These are phyloP conservation scores for Torymus auratus DNA, from an alignment of 2,888 invertebrate genomes.

Conservation along the genomic window DNA sequence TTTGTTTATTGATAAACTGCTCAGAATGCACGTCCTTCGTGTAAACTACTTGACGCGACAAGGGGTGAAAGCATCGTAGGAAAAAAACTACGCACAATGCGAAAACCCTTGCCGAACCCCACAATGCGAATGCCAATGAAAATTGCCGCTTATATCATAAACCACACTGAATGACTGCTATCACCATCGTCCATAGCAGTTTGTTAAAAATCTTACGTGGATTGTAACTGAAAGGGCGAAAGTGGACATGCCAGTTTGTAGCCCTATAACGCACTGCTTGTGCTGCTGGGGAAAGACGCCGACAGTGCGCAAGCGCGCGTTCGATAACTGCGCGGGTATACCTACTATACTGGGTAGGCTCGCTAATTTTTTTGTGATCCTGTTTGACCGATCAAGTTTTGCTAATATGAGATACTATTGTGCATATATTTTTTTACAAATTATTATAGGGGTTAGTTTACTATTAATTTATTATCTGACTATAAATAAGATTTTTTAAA, in stretches of 20 bases:
- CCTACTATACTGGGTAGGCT: too few species aligned
- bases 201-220: neutral
- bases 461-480: too few species aligned
- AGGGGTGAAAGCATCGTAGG: conserved; percentile 15
- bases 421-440: too few species aligned
- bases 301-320: conserved; percentile 19
- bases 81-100: too few species aligned
- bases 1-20: neutral
- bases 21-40: neutral
- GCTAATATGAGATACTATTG: too few species aligned
- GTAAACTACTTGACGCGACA: neutral
- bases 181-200: neutral
- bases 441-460: too few species aligned
- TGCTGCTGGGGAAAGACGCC: neutral
- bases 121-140: conserved; percentile 9
- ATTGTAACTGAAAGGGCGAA: neutral
- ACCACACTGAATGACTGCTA: too few species aligned
- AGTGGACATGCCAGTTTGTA: conserved; percentile 8
- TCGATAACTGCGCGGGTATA: neutral
- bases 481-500: too few species aligned
- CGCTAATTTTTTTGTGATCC: too few species aligned
- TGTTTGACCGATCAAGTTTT: too few species aligned
- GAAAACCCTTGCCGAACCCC: too few species aligned
- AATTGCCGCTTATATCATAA: conserved; percentile 32
- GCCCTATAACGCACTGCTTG: too few species aligned